Evolutionary conservation across 2,888 invertebrate species (phyloP), one percentile per base, ranked within the genome.

Genomic region (Chrysolina americana): DNA sequence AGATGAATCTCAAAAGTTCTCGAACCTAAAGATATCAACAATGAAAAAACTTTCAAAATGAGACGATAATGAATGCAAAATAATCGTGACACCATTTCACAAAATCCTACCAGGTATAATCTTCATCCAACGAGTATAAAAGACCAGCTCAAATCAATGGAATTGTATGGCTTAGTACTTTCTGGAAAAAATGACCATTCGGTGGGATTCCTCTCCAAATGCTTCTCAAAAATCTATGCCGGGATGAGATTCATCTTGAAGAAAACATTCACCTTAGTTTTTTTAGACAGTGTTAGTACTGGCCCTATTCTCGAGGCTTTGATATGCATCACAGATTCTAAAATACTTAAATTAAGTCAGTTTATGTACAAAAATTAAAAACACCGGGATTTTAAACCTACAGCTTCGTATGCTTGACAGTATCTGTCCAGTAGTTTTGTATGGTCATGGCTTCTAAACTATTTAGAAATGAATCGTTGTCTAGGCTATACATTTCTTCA

Each of bases 391-490:
- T 47, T 47, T 62, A 68, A 13, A 62, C 74, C 90, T 93, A 96
- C 88, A 96, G 91, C 88, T 96, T 96, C 83, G 96, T 96, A 88
- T 96, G 96, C 88, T 95, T 96, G 79, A 96, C 95, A 81, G 94
- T 95, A 88, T 96, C 96, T 69, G 96, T 96, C 96, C 96, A 97
- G 87, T 96, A 96, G 89, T 96, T 96, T 88, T 96, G 96, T 86
- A 97, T 96, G 81, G 96, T 96, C 95, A 96, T 96, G 80, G 96
- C 96, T 89, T 97, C 97, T 82, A 97, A 89, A 76, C 96, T 96
- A 89, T 97, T 97, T 76, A 97, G 91, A 90, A 97, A 97, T 77
- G 96, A 96, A 87, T 97, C 97, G 87, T 97, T 97, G 89, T 97
- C 97, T 89, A 97, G 89, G 85, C 96, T 97, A 89, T 96, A 96